Percentiles rank a stretch among this genome's conserved stretches.
phyloP scores from a whole-genome alignment of 2,797 vertebrate species.

The Urophycis tenuis region DNA sequence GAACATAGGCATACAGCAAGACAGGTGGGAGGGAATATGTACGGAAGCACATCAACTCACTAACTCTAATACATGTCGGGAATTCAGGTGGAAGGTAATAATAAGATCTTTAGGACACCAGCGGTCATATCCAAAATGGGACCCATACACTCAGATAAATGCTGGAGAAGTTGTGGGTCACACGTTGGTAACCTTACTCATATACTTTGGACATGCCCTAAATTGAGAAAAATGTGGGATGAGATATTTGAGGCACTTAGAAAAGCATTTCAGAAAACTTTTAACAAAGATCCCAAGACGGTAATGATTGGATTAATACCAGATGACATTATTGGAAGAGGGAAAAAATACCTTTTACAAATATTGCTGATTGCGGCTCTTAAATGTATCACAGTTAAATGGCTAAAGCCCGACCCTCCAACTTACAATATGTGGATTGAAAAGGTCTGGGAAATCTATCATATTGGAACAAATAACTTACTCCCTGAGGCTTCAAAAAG shows the following conservation, averaged over 20 bases:
- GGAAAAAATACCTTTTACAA: too few species aligned
- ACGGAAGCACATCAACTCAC: not conserved
- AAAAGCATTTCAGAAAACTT: not conserved
- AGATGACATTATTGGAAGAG: too few species aligned
- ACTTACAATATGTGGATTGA: too few species aligned
- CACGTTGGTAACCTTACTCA: conserved; percentile 8
- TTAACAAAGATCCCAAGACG: not conserved
- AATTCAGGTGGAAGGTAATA: conserved; percentile 15
- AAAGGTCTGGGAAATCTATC: too few species aligned
- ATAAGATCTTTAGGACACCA: conserved; percentile 4
- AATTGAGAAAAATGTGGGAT: not conserved
- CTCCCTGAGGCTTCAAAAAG: too few species aligned
- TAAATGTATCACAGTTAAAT: too few species aligned
- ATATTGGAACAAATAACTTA: too few species aligned
- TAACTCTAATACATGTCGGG: not conserved
- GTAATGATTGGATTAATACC: conserved; percentile 11
- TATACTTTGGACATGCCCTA: conserved; percentile 8
- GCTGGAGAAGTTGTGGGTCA: conserved; percentile 7
- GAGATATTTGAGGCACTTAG: conserved; percentile 12
- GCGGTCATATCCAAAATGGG: too few species aligned
- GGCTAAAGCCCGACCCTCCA: too few species aligned
- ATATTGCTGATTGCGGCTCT: too few species aligned
- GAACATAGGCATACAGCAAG: not conserved
- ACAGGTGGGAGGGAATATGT: not conserved
- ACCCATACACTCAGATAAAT: too few species aligned